Evolutionary conservation across 2,888 invertebrate genomes (phyloP), one percentile per base, ranked within the genome.

Genomic region (Dusona sp.): DNA sequence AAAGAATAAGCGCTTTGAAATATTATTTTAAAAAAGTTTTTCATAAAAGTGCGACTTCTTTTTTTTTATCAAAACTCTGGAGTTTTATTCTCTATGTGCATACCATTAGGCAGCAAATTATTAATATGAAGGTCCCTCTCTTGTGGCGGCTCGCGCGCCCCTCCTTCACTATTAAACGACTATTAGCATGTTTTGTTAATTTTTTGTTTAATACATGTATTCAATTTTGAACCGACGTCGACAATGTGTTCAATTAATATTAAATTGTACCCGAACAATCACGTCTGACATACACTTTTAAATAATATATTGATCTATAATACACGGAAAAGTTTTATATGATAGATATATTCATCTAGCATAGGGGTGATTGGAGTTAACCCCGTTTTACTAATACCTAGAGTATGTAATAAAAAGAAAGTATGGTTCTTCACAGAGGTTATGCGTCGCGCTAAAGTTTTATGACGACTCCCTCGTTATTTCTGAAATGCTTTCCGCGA

Each of bases 401-500:
- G 45, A 70, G 70, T 45, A 29, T 45, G 70, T n/a, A 48, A 45
- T 29, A 57, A 36, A 57, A 73, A 73, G n/a, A 57, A 73, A 51
- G 16, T 38, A 73, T 57, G 36, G 22, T 57, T 57, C 57, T 73
- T 57, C 38, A 38, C 1, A 36, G 38, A 73, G 73, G 57, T 57
- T 73, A 57, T 54, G 36, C 73, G 68, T 68, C 45, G 22, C 19
- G 42, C 68, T 45, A 38, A 36, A 73, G 22, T n/a, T 54, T n/a
- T 36, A 54, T n/a, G 51, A 73, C 51, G 42, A 61, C 22, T 61
- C 54, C 61, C 73, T 78, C 78, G 78, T 85, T 85, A 85, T 65
- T 74, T 67, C 22, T 79, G 61, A 75, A 79, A 79, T 68, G 68
- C 64, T 70, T 82, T 79, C 74, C 79, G 61, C 68, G 82, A 85